Conservation (phyloP, 2,797 vertebrate species). For the Kryptopterus vitreolus region DNA sequence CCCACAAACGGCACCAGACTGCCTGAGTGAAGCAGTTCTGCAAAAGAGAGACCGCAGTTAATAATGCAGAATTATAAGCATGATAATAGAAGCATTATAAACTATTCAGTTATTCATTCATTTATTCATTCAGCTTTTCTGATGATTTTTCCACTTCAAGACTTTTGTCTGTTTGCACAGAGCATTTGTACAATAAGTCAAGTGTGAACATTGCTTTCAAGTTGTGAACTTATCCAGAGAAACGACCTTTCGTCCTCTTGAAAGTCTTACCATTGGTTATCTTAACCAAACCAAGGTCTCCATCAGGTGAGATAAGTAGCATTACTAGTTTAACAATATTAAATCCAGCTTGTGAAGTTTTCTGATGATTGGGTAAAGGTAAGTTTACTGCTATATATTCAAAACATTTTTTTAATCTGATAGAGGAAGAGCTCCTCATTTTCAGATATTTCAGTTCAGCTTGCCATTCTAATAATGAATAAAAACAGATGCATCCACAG, state of each 20-base stretch:
- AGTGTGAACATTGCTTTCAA: not conserved
- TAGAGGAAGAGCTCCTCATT: not conserved
- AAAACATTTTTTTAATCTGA: too few relatives aligned
- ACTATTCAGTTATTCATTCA: not conserved
- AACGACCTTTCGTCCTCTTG: not conserved
- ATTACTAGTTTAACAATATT: not conserved
- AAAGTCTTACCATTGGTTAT: not conserved
- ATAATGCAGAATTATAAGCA: conserved; percentile 48
- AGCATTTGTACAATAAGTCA: not conserved
- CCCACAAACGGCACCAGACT: conserved; percentile 88
- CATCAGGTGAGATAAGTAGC: not conserved
- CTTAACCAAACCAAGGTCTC: not conserved
- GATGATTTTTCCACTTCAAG: too few relatives aligned
- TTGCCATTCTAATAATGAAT: not conserved
- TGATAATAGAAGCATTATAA: not conserved
- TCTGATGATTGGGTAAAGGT: not conserved
- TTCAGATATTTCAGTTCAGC: not conserved
- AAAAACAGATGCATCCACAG: not conserved
- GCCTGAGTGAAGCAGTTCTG: conserved; percentile 89
- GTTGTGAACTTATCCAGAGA: not conserved
- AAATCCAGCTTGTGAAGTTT: not conserved
- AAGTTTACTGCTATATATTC: not conserved
- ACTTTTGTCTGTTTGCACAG: not conserved
- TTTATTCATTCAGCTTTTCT: not conserved
- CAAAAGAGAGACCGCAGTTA: conserved; percentile 55